Evolutionary conservation across 1,140 invertebrate genomes (phyloP).

Genomic region (Drosophila tristis): DNA sequence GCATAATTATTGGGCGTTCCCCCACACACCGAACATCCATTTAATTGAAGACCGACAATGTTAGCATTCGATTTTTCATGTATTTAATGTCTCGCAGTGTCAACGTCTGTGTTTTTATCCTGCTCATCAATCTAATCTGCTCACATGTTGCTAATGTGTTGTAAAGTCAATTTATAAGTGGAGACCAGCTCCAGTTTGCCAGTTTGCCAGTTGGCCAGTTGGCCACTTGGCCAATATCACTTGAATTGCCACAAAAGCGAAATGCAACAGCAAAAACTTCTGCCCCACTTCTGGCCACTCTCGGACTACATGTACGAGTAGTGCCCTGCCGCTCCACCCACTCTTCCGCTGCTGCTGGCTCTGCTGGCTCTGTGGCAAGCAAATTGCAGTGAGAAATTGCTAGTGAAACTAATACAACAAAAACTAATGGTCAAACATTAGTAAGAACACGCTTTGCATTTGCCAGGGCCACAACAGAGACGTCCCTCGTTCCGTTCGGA

Average conservation of each 20-base stretch:
- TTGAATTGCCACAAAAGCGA: constrained; percentile 41
- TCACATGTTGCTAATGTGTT: not conserved
- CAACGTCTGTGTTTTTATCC: not conserved
- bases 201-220: constrained; percentile 21
- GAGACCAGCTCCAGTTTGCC: constrained; percentile 2
- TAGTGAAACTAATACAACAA: constrained; percentile 56
- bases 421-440: constrained; percentile 68
- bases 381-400: constrained; percentile 36
- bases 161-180: constrained; percentile 36
- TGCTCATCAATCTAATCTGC: not conserved
- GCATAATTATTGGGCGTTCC: not conserved
- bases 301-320: too few species aligned
- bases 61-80: constrained; percentile 7
- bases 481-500: constrained; percentile 14
- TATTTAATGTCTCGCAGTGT: not conserved
- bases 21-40: too few species aligned
- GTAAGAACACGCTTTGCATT: constrained; percentile 57
- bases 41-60: not conserved
- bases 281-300: not conserved
- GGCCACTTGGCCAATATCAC: constrained; percentile 23
- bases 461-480: constrained; percentile 33
- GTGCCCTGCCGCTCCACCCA: too few species aligned
- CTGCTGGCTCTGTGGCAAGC: not conserved
- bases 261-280: constrained; percentile 1
- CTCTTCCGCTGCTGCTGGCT: too few species aligned